Conservation (phyloP, 2,797 vertebrate species). For the Macropodus opercularis region DNA sequence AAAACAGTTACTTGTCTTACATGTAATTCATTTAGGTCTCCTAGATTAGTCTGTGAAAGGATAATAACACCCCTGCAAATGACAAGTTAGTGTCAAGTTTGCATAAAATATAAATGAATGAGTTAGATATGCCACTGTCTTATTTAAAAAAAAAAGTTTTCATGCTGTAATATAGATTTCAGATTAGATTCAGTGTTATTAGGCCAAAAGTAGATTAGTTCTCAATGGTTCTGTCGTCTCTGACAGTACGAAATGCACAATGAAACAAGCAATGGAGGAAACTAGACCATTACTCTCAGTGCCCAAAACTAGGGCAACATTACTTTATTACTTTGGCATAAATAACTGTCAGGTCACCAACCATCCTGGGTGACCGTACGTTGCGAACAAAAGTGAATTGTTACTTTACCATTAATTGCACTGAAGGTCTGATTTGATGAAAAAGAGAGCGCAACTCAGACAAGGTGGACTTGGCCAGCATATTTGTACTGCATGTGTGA, state of each 20-base stretch:
- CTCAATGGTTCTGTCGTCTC: conserved; percentile 18
- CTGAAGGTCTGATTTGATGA: conserved; percentile 43
- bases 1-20: conserved; percentile 22
- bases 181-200: background rate
- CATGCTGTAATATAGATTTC: background rate
- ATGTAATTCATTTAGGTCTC: background rate
- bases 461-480: conserved; percentile 15
- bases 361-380: conserved; percentile 21
- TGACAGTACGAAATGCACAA: conserved; percentile 32
- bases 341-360: no score
- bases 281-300: no score
- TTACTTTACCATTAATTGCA: conserved; percentile 46
- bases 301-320: no score
- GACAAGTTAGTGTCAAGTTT: background rate
- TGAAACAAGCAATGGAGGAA: conserved; percentile 52
- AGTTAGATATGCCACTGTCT: background rate
- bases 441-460: conserved; percentile 44
- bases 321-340: no score
- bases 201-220: conserved; percentile 19
- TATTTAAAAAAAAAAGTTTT: background rate
- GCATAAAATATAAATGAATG: background rate
- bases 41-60: conserved; percentile 13
- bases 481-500: conserved; percentile 16
- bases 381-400: conserved; percentile 4
- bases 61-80: background rate